These are phyloP conservation scores for Melitaea cinxia DNA, from an alignment of 1,140 invertebrate genomes.

Conservation along the genomic window DNA sequence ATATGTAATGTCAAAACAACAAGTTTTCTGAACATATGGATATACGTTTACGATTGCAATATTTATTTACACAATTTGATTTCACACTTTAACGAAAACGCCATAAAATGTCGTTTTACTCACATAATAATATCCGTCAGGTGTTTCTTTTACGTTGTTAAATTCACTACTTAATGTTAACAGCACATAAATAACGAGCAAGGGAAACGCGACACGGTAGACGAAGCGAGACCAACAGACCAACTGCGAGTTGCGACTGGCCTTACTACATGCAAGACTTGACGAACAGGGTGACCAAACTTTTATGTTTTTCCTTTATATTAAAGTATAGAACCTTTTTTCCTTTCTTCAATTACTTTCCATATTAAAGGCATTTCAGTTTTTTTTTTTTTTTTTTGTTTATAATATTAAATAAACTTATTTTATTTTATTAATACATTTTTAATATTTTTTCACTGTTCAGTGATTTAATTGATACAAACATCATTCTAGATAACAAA, in stretches of 20 bases:
- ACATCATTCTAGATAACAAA: too few species aligned
- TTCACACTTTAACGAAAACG: neutral
- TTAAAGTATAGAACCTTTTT: too few species aligned
- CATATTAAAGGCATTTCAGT: too few species aligned
- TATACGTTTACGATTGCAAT: neutral
- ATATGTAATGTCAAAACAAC: neutral
- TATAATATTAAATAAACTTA: too few species aligned
- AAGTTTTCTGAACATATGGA: neutral
- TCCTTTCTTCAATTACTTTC: too few species aligned
- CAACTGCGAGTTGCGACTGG: too few species aligned
- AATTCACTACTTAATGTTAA: neutral
- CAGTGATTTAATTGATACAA: too few species aligned
- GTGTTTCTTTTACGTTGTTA: neutral
- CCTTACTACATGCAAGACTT: constrained; percentile 25
- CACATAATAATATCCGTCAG: neutral
- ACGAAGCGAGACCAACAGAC: constrained; percentile 32
- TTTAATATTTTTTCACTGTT: too few species aligned
- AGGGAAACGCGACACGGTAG: constrained; percentile 26
- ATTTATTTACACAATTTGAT: neutral
- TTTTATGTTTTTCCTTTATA: neutral
- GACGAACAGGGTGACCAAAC: neutral
- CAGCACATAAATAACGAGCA: constrained; percentile 2
- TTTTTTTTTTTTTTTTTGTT: too few species aligned
- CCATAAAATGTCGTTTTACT: neutral
- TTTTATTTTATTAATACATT: too few species aligned